A percentile compares a stretch with the other conserved stretches of the same genome.
Evolutionary conservation across 2,888 invertebrate species (phyloP).

Genomic region (Aporophyla nigra): DNA sequence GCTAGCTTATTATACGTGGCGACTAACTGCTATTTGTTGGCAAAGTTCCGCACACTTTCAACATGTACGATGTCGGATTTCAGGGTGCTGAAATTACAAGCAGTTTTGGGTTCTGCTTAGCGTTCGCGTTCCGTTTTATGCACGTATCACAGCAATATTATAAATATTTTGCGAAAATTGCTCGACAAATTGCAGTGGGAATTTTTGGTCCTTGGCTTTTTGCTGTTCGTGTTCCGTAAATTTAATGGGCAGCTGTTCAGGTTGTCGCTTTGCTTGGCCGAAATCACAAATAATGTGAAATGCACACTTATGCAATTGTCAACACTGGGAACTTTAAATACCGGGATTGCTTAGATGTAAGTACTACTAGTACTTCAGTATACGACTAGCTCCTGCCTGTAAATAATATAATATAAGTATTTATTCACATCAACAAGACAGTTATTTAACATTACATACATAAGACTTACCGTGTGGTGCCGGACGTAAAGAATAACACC

Average conservation of each 20-base stretch:
- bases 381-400: background rate
- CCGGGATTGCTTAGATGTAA: background rate
- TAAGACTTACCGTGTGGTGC: no score
- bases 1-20: constrained; percentile 56
- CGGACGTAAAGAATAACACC: no score
- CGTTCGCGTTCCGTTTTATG: constrained; percentile 28
- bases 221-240: background rate
- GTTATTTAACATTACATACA: no score
- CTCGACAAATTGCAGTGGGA: constrained; percentile 27
- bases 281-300: background rate
- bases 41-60: constrained; percentile 56
- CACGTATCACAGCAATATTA: constrained; percentile 41
- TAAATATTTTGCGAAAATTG: constrained; percentile 40
- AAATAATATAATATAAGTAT: no score
- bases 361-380: background rate
- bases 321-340: background rate
- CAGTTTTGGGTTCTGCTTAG: constrained; percentile 38
- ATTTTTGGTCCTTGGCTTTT: constrained; percentile 9
- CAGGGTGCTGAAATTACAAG: constrained; percentile 46
- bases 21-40: constrained; percentile 60
- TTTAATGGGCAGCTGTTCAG: constrained; percentile 1
- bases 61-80: constrained; percentile 51
- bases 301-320: background rate
- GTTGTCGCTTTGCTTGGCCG: background rate
- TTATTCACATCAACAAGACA: no score